These are phyloP conservation scores for Mesoclemmys tuberculata DNA, from an alignment of 2,113 vertebrate genomes.

Conservation along the genomic window DNA sequence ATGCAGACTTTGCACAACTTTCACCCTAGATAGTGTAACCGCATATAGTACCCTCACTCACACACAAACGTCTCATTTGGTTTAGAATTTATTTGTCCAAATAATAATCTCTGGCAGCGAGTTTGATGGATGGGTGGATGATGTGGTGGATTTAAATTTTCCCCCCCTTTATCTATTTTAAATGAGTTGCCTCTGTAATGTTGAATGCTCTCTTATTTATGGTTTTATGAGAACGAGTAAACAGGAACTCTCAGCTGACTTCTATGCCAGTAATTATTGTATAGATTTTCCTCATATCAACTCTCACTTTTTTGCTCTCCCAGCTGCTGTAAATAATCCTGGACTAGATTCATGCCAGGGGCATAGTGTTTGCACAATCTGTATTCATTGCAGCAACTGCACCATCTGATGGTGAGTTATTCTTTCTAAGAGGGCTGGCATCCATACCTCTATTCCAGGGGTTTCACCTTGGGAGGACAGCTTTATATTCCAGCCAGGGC, in stretches of 20 bases:
- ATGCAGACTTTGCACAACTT: neutral
- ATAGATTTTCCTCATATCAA: neutral
- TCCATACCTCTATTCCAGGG: neutral
- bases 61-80: too few relatives aligned
- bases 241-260: neutral
- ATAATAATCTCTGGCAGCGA: neutral
- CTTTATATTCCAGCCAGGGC: neutral
- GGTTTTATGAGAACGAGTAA: neutral
- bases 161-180: neutral
- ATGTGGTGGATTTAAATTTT: neutral
- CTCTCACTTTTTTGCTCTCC: neutral
- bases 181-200: neutral
- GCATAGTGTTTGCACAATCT: neutral
- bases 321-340: neutral
- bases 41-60: too few relatives aligned
- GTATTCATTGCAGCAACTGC: neutral
- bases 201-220: neutral
- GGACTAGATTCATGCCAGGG: neutral
- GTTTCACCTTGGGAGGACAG: neutral
- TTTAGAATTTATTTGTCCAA: neutral
- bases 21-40: neutral
- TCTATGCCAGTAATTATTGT: neutral
- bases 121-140: neutral
- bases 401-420: rapidly evolving
- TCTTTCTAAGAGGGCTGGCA: neutral